Conservation (phyloP, 1,140 invertebrate species). For the Zaprionus camerounensis region DNA sequence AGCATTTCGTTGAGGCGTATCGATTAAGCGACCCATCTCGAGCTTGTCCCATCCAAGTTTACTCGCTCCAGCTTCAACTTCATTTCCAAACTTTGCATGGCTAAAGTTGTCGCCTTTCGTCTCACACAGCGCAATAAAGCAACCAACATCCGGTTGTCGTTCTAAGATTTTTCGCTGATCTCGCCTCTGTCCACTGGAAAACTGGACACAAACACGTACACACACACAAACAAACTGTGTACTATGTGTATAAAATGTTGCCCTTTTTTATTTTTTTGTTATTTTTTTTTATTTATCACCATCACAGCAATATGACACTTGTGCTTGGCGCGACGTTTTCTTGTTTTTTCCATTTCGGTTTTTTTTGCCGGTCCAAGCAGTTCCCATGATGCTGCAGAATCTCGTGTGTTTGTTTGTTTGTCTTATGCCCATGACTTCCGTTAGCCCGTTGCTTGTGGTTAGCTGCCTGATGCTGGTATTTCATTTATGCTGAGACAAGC, state of each 20-base stretch:
- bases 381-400: conserved; percentile 82
- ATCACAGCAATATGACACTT: conserved; percentile 77
- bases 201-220: conserved; percentile 19
- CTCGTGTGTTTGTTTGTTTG: conserved; percentile 75
- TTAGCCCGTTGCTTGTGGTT: conserved; percentile 54
- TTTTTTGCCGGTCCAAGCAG: conserved; percentile 69
- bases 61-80: conserved; percentile 14
- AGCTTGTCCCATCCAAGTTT: conserved; percentile 15
- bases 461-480: conserved; percentile 32
- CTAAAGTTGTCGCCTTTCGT: conserved; percentile 45
- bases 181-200: conserved; percentile 54
- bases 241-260: conserved; percentile 73
- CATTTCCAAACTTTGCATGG: conserved; percentile 60
- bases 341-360: conserved; percentile 30
- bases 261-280: conserved; percentile 42
- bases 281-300: conserved; percentile 64
- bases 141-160: conserved; percentile 77
- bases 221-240: background rate
- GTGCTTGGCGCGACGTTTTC: conserved; percentile 54
- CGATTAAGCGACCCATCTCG: conserved; percentile 69
- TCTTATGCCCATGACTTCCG: conserved; percentile 79
- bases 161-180: conserved; percentile 76
- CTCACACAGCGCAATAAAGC: conserved; percentile 56
- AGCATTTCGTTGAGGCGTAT: conserved; percentile 73
- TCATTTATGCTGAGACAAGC: conserved; percentile 62